These are phyloP conservation scores for Zelostemma sp. DNA, from an alignment of 1,140 invertebrate genomes.

Conservation along the genomic window DNA sequence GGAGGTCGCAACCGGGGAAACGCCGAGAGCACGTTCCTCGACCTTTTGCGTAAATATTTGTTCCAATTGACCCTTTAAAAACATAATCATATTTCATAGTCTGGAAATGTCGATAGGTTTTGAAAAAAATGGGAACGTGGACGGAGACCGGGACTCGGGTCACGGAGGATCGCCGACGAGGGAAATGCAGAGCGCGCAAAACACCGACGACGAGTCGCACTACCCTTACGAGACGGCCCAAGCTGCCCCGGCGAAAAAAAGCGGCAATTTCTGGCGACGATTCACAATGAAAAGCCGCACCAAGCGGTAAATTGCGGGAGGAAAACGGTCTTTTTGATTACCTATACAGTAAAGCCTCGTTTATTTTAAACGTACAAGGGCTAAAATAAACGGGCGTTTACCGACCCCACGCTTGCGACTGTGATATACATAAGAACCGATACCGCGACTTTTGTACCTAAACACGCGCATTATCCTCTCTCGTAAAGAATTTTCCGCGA, in stretches of 20 bases:
- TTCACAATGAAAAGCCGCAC: constrained; percentile 79
- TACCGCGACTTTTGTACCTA: constrained; percentile 49
- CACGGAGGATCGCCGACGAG: constrained; percentile 70
- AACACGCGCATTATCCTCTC: constrained; percentile 17
- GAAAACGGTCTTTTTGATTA: constrained; percentile 21
- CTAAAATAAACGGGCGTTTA: too few relatives aligned
- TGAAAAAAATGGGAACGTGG: constrained; percentile 68
- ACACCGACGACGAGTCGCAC: constrained; percentile 64
- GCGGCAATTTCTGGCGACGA: constrained; percentile 80
- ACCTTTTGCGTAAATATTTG: constrained; percentile 79
- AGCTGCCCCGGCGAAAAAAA: constrained; percentile 69
- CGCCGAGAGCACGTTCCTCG: constrained; percentile 77
- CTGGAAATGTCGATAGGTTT: too few relatives aligned
- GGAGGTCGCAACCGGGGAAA: constrained; percentile 68
- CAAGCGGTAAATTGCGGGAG: constrained; percentile 73
- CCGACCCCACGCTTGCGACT: constrained; percentile 63
- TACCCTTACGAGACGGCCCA: constrained; percentile 64
- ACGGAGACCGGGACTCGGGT: constrained; percentile 72
- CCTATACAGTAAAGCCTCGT: constrained; percentile 22
- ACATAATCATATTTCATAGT: too few relatives aligned
- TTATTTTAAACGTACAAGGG: constrained; percentile 11
- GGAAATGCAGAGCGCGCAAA: constrained; percentile 62
- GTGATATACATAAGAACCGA: constrained; percentile 61
- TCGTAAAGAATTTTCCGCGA: too few relatives aligned
- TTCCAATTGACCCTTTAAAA: too few relatives aligned